Percentiles rank a stretch among this genome's conserved stretches.
phyloP scores from a whole-genome alignment of 1,140 invertebrate species.

The Argopecten irradians region DNA sequence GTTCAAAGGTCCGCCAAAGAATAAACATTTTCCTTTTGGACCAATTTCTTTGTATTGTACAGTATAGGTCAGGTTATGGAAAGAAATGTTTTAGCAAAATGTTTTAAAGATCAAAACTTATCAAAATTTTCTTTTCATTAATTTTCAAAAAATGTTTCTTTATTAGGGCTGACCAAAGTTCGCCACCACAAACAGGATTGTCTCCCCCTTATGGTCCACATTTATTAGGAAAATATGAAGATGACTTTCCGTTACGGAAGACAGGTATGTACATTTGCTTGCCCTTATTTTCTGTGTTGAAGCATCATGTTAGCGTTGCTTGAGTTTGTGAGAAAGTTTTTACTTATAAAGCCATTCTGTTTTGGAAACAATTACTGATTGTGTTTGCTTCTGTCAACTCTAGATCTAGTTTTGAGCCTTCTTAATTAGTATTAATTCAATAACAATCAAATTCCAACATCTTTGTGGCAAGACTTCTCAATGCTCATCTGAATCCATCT shows the following conservation, averaged over 20 bases:
- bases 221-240: slow-evolving; percentile 84
- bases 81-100: no score
- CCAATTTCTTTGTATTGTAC: neutral
- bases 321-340: slow-evolving; percentile 27
- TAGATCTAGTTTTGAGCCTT: neutral
- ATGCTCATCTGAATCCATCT: neutral
- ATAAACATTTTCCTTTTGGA: neutral
- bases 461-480: neutral
- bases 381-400: neutral
- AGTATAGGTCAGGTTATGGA: no score
- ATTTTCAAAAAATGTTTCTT: neutral
- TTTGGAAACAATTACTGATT: slow-evolving; percentile 2
- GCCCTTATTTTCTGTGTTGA: neutral
- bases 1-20: no score
- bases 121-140: neutral
- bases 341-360: slow-evolving; percentile 23
- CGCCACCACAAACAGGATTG: slow-evolving; percentile 69
- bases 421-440: neutral
- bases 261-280: slow-evolving; percentile 84
- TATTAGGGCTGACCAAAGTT: slow-evolving; percentile 71
- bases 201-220: slow-evolving; percentile 76
- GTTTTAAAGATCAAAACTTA: neutral
- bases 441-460: neutral
- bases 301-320: neutral
- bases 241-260: slow-evolving; percentile 95